phyloP scores from a whole-genome alignment of 2,797 vertebrate genomes.

The Oryzias sinensis region DNA sequence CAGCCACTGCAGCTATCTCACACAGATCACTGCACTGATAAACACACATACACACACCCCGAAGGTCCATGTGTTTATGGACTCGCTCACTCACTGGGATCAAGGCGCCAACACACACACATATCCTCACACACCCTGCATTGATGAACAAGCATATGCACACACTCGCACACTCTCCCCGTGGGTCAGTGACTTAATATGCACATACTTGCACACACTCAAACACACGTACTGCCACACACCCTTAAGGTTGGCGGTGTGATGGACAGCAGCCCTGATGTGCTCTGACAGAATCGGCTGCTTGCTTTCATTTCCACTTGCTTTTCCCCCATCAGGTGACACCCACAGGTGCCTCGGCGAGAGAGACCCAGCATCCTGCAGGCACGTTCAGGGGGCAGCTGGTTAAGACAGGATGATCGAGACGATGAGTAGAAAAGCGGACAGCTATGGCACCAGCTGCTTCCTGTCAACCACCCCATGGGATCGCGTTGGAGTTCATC shows the following conservation, averaged over 20 bases:
- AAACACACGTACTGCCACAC: conserved; percentile 47
- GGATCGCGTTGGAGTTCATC: conserved; percentile 27
- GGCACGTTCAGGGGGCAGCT: conserved; percentile 46
- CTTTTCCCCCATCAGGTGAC: conserved; percentile 77
- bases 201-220: conserved; percentile 58
- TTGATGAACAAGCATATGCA: conserved; percentile 70
- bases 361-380: conserved; percentile 60
- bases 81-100: conserved; percentile 59
- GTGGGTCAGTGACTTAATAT: conserved; percentile 72
- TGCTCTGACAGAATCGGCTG: conserved; percentile 76
- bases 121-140: conserved; percentile 62
- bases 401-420: conserved; percentile 37
- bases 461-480: conserved; percentile 57
- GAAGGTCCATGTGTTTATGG: conserved; percentile 64
- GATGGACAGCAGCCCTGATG: conserved; percentile 79
- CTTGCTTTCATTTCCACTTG: conserved; percentile 80
- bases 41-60: conserved; percentile 57
- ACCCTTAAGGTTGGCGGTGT: conserved; percentile 71
- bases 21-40: conserved; percentile 63
- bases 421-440: conserved; percentile 38
- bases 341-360: conserved; percentile 78
- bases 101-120: conserved; percentile 69
- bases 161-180: conserved; percentile 62
- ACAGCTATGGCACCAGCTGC: conserved; percentile 65
- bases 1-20: conserved; percentile 55